phyloP scores from a whole-genome alignment of 2,797 vertebrate species.

The Diplodus puntazzo region DNA sequence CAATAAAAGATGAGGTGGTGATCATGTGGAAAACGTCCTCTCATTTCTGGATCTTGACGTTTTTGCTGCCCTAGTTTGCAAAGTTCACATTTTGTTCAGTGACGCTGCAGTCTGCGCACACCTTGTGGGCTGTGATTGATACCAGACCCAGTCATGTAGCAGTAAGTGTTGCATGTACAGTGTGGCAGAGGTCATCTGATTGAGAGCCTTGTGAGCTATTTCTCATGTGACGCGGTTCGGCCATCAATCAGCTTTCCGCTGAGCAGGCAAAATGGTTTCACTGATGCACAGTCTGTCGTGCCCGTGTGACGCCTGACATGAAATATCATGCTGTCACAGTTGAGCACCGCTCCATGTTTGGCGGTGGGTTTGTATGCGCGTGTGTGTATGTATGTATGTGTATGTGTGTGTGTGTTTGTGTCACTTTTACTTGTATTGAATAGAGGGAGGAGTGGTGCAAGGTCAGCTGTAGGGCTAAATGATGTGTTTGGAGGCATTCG shows the following conservation, averaged over 20 bases:
- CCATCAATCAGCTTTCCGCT: conserved; percentile 65
- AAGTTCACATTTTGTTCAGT: neutral
- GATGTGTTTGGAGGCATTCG: conserved; percentile 16
- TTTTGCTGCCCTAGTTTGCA: neutral
- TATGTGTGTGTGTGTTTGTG: conserved; percentile 20
- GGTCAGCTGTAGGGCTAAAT: conserved; percentile 28
- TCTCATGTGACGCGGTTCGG: conserved; percentile 23
- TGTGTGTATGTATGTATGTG: conserved; percentile 19
- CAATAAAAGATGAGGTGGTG: neutral
- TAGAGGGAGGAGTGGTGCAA: conserved; percentile 15
- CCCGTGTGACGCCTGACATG: conserved; percentile 53
- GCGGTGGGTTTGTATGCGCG: conserved; percentile 12
- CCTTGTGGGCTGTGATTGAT: conserved; percentile 1
- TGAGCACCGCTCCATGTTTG: conserved; percentile 42
- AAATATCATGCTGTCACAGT: conserved; percentile 65
- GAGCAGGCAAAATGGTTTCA: conserved; percentile 40
- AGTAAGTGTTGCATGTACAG: conserved; percentile 21
- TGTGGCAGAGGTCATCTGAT: conserved; percentile 43
- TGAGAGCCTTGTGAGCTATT: conserved; percentile 33
- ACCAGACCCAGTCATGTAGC: conserved; percentile 18
- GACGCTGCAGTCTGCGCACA: neutral
- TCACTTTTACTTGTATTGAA: conserved; percentile 41
- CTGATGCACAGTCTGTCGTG: conserved; percentile 45
- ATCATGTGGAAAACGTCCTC: conserved; percentile 6
- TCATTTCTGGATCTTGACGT: neutral